phyloP scores from a whole-genome alignment of 2,797 vertebrate species.

The Sebastes elongatus region DNA sequence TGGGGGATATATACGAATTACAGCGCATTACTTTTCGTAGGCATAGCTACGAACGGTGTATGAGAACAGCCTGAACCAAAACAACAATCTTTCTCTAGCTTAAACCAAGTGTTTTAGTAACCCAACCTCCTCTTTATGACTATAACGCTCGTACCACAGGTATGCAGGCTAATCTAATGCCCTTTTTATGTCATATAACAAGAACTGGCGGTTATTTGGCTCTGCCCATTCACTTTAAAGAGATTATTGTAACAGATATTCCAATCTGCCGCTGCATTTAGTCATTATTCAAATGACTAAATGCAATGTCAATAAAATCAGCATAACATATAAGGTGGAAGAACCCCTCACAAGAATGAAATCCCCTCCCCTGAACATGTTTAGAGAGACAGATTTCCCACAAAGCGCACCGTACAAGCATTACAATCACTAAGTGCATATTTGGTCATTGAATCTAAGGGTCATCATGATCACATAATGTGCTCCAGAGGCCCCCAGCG shows the following conservation, averaged over 20 bases:
- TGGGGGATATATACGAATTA: no score
- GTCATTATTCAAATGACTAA: constrained; percentile 39
- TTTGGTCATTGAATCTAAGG: constrained; percentile 85
- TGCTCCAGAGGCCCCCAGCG: constrained; percentile 76
- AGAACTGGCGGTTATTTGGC: neutral
- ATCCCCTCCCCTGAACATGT: constrained; percentile 15
- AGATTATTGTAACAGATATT: constrained; percentile 43
- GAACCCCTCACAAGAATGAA: constrained; percentile 31
- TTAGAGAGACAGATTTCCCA: constrained; percentile 66
- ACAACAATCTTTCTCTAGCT: no score
- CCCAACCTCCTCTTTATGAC: neutral
- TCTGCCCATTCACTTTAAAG: constrained; percentile 21
- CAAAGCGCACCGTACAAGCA: constrained; percentile 73
- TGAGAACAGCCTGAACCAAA: no score
- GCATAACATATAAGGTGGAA: constrained; percentile 42
- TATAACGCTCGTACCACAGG: neutral
- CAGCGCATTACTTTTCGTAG: no score
- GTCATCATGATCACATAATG: constrained; percentile 86
- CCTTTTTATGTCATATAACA: neutral
- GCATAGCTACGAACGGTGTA: no score
- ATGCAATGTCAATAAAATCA: constrained; percentile 50
- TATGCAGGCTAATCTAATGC: neutral
- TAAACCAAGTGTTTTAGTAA: neutral
- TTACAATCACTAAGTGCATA: constrained; percentile 87
- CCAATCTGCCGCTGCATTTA: constrained; percentile 7